phyloP scores from a whole-genome alignment of 1,140 invertebrate genomes.

The Drosophila quadrilineata region DNA sequence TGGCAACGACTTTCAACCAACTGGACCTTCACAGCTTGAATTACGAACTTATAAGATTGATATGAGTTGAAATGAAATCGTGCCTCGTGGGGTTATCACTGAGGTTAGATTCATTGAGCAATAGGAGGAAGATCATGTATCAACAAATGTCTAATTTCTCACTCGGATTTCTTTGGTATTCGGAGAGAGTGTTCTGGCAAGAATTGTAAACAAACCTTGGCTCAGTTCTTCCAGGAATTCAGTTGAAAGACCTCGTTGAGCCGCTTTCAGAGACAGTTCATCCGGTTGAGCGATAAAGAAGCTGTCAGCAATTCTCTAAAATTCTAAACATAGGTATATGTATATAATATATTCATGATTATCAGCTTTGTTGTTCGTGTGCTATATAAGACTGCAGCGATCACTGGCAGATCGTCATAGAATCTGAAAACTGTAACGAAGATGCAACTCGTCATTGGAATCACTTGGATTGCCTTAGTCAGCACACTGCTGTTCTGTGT shows the following conservation, averaged over 20 bases:
- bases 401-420: not conserved
- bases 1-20: slow-evolving; percentile 23
- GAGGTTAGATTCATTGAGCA: slow-evolving; percentile 25
- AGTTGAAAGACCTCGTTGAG: not conserved
- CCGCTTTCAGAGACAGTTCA: too few relatives aligned
- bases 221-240: not conserved
- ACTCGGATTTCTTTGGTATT: not conserved
- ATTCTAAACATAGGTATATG: not conserved
- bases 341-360: slow-evolving; percentile 1
- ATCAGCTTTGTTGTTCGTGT: slow-evolving; percentile 7
- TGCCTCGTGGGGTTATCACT: slow-evolving; percentile 43
- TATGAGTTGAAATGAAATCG: not conserved
- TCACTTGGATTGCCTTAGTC: slow-evolving; percentile 2
- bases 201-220: not conserved
- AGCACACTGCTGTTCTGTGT: slow-evolving; percentile 6
- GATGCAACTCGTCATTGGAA: slow-evolving; percentile 37
- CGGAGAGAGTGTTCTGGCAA: not conserved
- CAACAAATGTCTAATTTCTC: not conserved
- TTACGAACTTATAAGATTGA: slow-evolving; percentile 22
- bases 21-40: slow-evolving; percentile 25
- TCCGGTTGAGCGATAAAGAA: slow-evolving; percentile 6
- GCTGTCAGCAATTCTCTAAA: not conserved
- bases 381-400: slow-evolving; percentile 30
- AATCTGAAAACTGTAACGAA: slow-evolving; percentile 8
- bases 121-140: not conserved